A percentile compares a stretch with the other conserved stretches of the same genome.
phyloP scores from a whole-genome alignment of 1,140 invertebrate species.

The Zaprionus kolodkinae region DNA sequence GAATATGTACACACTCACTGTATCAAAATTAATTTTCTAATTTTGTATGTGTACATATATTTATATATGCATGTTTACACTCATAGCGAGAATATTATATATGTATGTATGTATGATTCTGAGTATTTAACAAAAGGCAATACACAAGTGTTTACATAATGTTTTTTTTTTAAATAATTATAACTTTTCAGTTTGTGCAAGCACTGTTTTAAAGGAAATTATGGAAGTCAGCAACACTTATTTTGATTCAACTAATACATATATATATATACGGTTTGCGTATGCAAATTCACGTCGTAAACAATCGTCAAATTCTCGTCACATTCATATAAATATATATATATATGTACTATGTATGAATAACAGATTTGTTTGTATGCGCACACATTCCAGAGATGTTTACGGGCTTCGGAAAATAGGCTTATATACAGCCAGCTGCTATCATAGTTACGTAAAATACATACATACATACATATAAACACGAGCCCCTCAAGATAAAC shows the following conservation, averaged over 20 bases:
- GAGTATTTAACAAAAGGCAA: neutral
- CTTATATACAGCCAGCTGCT: neutral
- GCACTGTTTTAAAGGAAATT: too few relatives aligned
- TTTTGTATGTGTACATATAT: neutral
- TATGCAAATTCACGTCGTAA: neutral
- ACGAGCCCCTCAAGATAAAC: constrained; percentile 36
- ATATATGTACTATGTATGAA: neutral
- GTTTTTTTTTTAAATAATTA: neutral
- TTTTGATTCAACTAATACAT: neutral
- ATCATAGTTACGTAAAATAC: constrained; percentile 3
- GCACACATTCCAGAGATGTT: neutral
- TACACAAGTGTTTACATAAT: neutral
- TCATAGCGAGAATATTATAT: neutral
- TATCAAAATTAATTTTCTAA: neutral
- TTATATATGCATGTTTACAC: neutral
- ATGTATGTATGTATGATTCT: neutral
- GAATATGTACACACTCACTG: neutral
- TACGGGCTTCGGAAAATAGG: neutral
- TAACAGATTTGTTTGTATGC: neutral
- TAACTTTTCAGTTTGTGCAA: too few relatives aligned
- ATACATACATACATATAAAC: constrained; percentile 1
- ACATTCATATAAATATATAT: neutral
- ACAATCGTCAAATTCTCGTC: neutral
- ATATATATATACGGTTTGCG: neutral
- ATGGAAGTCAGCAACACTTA: too few relatives aligned